Evolutionary conservation across 2,113 vertebrate species (phyloP), one percentile per base, ranked within the genome.

Genomic region (Odontesthes bonariensis): DNA sequence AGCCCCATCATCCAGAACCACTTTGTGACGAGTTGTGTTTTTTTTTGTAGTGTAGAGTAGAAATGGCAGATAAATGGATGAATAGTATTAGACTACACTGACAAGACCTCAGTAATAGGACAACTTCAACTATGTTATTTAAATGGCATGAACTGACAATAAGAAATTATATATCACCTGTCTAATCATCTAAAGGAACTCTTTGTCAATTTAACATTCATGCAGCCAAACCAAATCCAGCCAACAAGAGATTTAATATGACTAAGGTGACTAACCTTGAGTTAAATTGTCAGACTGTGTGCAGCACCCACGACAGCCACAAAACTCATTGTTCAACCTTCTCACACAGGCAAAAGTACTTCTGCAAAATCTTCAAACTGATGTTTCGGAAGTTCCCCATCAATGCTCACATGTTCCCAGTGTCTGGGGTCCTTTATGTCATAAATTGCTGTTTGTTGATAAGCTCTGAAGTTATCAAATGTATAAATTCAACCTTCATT

Each of bases 401-500:
- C 19, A n/a, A 49, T 49, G 46, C 17, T 49, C 46, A n/a, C 7
- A 49, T 49, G 46, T 19, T 17, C 5, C 46, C 46, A 49, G 46
- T 49, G 46, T 49, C 46, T 49, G 5, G 14, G 0, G 7, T 59
- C 47, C 32, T 58, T 54, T 68, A 13, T 55, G 31, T 71, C 32
- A 23, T 8, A 57, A 53, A 57, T 12, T 32, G 13, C 2, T 61
- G 17, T 9, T 1, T n/a, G 12, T 57, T 65, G 20, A 66, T 19
- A 59, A 47, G 46, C 46, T 47, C 46, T 47, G 17, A 47, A 17
- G 17, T 47, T 47, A 47, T 47, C 46, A 47, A 19, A 47, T 47
- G 46, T 47, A 47, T 69, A 52, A 54, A 79, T 61, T 73, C 55
- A 66, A 6, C 53, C 9, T 42, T 65, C n/a, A 69, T 47, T 83